Evolutionary conservation across 2,113 vertebrate genomes (phyloP).

Genomic region (Tenrec ecaudatus): DNA sequence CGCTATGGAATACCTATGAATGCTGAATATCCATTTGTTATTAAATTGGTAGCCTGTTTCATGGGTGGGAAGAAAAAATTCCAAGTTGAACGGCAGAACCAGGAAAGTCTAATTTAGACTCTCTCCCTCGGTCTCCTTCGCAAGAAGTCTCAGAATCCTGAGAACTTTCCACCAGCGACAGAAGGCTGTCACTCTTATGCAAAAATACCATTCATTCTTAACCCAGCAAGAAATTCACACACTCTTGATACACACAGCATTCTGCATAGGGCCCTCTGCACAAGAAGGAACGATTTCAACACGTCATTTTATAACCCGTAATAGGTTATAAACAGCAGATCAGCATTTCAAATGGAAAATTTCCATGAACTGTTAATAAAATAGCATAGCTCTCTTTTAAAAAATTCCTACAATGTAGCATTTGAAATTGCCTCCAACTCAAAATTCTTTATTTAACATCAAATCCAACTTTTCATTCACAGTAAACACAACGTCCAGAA

Average conservation of each 20-base stretch:
- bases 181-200: neutral
- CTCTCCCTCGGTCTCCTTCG: neutral
- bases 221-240: neutral
- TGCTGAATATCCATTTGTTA: neutral
- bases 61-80: neutral
- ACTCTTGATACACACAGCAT: neutral
- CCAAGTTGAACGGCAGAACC: neutral
- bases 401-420: constrained; percentile 44
- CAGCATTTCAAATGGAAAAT: constrained; percentile 74
- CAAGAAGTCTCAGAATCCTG: neutral
- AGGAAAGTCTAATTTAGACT: neutral
- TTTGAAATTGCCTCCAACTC: constrained; percentile 65
- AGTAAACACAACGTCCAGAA: constrained; percentile 22
- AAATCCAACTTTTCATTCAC: constrained; percentile 38
- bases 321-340: constrained; percentile 60
- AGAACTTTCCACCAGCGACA: neutral
- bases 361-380: constrained; percentile 79
- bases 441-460: constrained; percentile 71
- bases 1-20: neutral
- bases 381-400: constrained; percentile 46
- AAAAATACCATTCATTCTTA: constrained; percentile 16
- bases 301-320: constrained; percentile 51
- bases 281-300: constrained; percentile 48
- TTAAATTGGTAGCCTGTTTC: neutral
- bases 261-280: neutral